Conservation (phyloP, 2,113 vertebrate species). For the Aphelocoma coerulescens region DNA sequence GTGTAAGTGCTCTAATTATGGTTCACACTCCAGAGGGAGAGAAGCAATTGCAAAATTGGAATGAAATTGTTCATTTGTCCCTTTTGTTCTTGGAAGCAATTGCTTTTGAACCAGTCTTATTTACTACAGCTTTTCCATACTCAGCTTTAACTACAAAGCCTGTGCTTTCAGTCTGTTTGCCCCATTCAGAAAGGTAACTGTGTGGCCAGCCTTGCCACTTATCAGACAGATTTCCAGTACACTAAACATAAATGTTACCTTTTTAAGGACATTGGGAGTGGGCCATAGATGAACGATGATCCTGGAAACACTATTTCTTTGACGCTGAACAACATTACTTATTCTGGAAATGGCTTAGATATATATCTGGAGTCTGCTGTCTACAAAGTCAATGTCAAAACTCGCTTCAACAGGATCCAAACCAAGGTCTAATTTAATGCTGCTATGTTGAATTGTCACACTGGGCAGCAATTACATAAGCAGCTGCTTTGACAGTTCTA, state of each 20-base stretch:
- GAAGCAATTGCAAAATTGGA: slow-evolving; percentile 12
- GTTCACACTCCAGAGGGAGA: slow-evolving; percentile 28
- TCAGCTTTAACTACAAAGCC: not conserved
- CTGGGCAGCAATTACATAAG: not conserved
- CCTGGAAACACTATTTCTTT: not conserved
- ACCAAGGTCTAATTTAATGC: not conserved
- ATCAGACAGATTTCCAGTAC: not conserved
- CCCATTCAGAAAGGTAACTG: not conserved
- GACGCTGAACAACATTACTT: accelerated
- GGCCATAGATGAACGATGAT: not conserved
- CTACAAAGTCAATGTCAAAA: not conserved
- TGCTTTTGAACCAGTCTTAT: slow-evolving; percentile 26
- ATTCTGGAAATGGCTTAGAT: not conserved
- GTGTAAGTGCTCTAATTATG: slow-evolving; percentile 37
- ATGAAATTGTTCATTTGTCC: slow-evolving; percentile 42
- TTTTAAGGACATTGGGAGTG: not conserved
- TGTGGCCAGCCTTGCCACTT: not conserved
- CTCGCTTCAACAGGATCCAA: not conserved
- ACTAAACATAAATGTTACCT: not conserved
- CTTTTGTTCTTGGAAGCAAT: slow-evolving; percentile 38
- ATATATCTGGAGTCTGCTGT: not conserved
- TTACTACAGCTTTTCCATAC: not conserved
- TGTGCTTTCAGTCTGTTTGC: not conserved
- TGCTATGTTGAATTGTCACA: not conserved
- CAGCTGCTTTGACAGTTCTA: not conserved